Percentiles rank a stretch among this genome's conserved stretches.
These are phyloP conservation scores for Torymus texanus DNA, from an alignment of 2,888 invertebrate genomes.

Conservation along the genomic window DNA sequence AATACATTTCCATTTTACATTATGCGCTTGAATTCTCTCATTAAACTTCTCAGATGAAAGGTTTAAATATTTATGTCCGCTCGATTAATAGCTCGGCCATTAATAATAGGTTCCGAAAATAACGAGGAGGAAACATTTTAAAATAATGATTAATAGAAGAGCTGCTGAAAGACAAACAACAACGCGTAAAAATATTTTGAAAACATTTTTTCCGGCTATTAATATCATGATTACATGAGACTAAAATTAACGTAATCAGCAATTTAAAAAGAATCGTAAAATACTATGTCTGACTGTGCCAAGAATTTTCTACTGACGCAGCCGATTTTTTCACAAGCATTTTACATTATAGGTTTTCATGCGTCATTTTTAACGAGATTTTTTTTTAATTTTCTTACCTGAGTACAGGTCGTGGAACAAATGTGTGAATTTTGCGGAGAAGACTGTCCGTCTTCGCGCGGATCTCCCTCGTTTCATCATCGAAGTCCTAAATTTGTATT, in stretches of 20 bases:
- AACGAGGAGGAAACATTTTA: not conserved
- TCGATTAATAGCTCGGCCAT: not conserved
- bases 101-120: slow-evolving; percentile 3
- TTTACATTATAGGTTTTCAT: not conserved
- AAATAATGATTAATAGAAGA: not conserved
- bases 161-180: not conserved
- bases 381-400: slow-evolving; percentile 74
- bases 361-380: not conserved
- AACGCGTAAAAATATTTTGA: too few relatives aligned
- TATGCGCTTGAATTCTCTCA: too few relatives aligned
- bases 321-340: too few relatives aligned
- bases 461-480: slow-evolving; percentile 88
- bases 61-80: slow-evolving; percentile 11
- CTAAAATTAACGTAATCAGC: too few relatives aligned
- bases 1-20: too few relatives aligned
- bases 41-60: not conserved
- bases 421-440: slow-evolving; percentile 84
- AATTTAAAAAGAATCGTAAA: too few relatives aligned
- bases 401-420: slow-evolving; percentile 83
- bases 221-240: too few relatives aligned
- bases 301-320: too few relatives aligned
- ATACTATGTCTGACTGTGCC: too few relatives aligned
- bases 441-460: slow-evolving; percentile 86
- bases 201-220: too few relatives aligned
- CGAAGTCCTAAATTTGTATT: slow-evolving; percentile 82